Percentiles rank a stretch among this genome's conserved stretches.
phyloP scores from a whole-genome alignment of 1,140 invertebrate species.

The Eciton burchellii region DNA sequence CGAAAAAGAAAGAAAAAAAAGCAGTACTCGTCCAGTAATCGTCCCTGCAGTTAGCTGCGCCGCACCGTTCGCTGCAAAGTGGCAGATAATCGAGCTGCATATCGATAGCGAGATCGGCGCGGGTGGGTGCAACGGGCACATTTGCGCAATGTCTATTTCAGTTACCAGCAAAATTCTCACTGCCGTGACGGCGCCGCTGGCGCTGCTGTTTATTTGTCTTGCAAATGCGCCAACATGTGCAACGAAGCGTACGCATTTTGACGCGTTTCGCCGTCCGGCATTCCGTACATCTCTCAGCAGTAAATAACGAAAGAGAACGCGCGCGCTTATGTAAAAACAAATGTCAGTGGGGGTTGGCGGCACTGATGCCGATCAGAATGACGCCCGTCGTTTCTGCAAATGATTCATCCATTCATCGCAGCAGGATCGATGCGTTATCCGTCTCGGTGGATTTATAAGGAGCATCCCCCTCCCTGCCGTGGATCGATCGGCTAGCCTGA shows the following conservation, averaged over 20 bases:
- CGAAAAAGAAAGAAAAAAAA: not conserved
- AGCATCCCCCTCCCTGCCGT: not conserved
- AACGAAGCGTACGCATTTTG: slow-evolving; percentile 34
- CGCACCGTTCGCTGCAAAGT: slow-evolving; percentile 16
- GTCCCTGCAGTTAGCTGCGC: not conserved
- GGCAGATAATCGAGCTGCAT: slow-evolving; percentile 38
- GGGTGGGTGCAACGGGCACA: slow-evolving; percentile 5
- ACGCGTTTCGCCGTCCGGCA: slow-evolving; percentile 23
- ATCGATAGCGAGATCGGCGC: slow-evolving; percentile 38
- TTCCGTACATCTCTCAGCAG: slow-evolving; percentile 21
- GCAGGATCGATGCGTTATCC: not conserved
- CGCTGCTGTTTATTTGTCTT: slow-evolving; percentile 51
- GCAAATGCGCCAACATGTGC: slow-evolving; percentile 53
- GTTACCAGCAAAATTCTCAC: slow-evolving; percentile 43
- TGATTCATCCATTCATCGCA: slow-evolving; percentile 4
- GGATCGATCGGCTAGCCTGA: slow-evolving; percentile 14
- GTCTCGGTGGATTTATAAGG: not conserved
- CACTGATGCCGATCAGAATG: not conserved
- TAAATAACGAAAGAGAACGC: slow-evolving; percentile 15
- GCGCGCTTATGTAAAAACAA: slow-evolving; percentile 45
- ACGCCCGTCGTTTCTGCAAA: slow-evolving; percentile 18
- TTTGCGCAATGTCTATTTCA: slow-evolving; percentile 65
- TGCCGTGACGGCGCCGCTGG: not conserved
- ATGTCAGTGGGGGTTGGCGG: slow-evolving; percentile 4
- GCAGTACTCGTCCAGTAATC: not conserved